phyloP scores from a whole-genome alignment of 2,888 invertebrate genomes.

The Epinotia brunnichana region DNA sequence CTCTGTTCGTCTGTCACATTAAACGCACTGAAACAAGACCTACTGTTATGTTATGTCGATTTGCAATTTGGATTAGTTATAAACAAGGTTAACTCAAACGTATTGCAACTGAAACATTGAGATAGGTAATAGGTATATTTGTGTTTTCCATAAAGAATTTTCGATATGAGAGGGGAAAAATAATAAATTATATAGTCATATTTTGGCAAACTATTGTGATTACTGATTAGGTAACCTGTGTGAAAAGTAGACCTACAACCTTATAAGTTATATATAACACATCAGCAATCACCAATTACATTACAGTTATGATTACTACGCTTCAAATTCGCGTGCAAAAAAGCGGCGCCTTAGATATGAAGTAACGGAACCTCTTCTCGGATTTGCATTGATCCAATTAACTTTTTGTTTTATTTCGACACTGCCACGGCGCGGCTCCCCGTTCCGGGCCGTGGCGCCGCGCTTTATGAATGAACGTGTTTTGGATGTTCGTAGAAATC shows the following conservation, averaged over 20 bases:
- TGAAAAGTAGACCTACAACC: neutral
- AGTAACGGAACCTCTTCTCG: constrained; percentile 34
- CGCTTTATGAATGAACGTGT: constrained; percentile 70
- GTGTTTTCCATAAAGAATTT: too few relatives aligned
- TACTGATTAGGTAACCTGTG: too few relatives aligned
- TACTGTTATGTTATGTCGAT: too few relatives aligned
- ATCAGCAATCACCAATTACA: constrained; percentile 25
- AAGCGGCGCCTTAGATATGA: constrained; percentile 17
- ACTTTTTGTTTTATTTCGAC: constrained; percentile 63
- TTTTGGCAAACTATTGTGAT: too few relatives aligned
- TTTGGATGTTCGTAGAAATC: constrained; percentile 68
- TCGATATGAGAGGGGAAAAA: too few relatives aligned
- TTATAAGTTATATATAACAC: constrained; percentile 3
- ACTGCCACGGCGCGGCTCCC: constrained; percentile 51
- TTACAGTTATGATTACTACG: constrained; percentile 29
- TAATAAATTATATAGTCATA: too few relatives aligned
- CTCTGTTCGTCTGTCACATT: too few relatives aligned
- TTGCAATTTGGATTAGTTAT: too few relatives aligned
- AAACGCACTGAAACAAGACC: too few relatives aligned
- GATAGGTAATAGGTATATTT: too few relatives aligned
- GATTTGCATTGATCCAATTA: constrained; percentile 37
- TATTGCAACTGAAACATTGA: too few relatives aligned
- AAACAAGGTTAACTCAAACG: too few relatives aligned
- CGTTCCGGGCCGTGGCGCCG: constrained; percentile 65
- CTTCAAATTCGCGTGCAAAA: constrained; percentile 21